These are phyloP conservation scores for Pemphredon lugubris DNA, from an alignment of 2,888 invertebrate species.

Conservation along the genomic window DNA sequence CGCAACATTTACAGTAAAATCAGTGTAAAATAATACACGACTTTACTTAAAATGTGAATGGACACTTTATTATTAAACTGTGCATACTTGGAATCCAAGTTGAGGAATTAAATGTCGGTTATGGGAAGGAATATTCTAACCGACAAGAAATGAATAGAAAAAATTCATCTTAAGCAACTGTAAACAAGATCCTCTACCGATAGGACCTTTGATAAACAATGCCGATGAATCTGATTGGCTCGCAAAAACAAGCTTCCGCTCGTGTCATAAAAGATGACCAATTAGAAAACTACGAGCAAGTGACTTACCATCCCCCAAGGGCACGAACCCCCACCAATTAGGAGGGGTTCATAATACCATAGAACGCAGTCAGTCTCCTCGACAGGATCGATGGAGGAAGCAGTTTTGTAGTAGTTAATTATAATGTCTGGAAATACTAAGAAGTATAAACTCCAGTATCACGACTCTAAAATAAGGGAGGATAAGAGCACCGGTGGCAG, in stretches of 20 bases:
- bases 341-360: not conserved
- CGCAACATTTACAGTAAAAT: too few species aligned
- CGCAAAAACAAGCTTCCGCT: too few species aligned
- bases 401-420: not conserved
- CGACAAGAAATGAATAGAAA: too few species aligned
- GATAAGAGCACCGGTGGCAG: too few species aligned
- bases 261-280: conserved; percentile 23
- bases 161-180: not conserved
- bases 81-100: not conserved
- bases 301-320: not conserved
- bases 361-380: not conserved
- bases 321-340: conserved; percentile 27
- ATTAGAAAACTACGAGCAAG: conserved; percentile 13
- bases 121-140: too few species aligned
- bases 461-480: not conserved
- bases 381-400: conserved; percentile 1
- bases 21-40: too few species aligned
- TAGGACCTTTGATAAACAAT: not conserved
- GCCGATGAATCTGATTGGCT: not conserved
- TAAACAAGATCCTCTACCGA: not conserved
- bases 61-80: not conserved
- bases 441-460: not conserved
- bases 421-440: not conserved
- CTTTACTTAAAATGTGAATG: not conserved
- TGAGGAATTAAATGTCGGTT: not conserved